Evolutionary conservation across 2,113 vertebrate species (phyloP).

Genomic region (Rhodinocichla rosea): DNA sequence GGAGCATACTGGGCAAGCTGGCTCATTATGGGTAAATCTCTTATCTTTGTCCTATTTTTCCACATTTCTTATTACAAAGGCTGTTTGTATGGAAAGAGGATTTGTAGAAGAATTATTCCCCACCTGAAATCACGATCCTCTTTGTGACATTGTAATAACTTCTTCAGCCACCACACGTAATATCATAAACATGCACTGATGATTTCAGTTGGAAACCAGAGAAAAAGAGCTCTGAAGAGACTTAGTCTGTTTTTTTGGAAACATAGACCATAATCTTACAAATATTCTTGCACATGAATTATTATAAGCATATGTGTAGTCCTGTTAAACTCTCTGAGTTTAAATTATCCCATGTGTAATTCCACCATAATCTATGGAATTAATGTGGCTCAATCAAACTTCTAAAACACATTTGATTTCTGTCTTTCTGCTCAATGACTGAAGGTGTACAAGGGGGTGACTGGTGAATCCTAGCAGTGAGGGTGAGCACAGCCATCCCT

Average conservation of each 20-base stretch:
- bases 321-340: not conserved
- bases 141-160: constrained; percentile 50
- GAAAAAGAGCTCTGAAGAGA: not conserved
- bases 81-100: constrained; percentile 50
- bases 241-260: constrained; percentile 23
- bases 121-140: constrained; percentile 55
- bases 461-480: accelerated
- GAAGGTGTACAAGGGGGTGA: not conserved
- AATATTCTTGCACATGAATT: not conserved
- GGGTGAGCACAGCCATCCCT: accelerated
- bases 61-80: not conserved
- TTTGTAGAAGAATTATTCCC: constrained; percentile 39
- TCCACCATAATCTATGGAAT: constrained; percentile 1
- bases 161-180: constrained; percentile 39
- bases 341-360: constrained; percentile 15
- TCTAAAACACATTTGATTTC: not conserved
- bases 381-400: not conserved
- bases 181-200: not conserved
- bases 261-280: not conserved
- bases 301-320: constrained; percentile 30
- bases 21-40: constrained; percentile 41
- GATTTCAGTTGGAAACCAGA: constrained; percentile 3
- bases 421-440: not conserved
- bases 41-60: constrained; percentile 54
- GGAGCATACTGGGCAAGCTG: not conserved